phyloP scores from a whole-genome alignment of 2,888 invertebrate genomes.

The Adelphocoris suturalis region DNA sequence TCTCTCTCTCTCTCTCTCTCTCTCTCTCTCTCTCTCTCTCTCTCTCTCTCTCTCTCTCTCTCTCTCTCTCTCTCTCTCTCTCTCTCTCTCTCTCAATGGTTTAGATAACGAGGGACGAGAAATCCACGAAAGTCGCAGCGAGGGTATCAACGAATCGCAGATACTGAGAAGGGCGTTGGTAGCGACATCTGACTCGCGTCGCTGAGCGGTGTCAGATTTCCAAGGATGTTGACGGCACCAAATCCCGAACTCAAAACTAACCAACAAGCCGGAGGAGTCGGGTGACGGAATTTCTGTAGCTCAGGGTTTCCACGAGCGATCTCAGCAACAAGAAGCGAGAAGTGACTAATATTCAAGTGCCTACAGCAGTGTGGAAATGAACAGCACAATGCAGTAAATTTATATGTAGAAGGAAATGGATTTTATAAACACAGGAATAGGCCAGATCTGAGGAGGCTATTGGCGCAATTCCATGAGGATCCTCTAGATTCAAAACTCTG shows the following conservation, averaged over 20 bases:
- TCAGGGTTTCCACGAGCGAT: not conserved
- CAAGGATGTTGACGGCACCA: constrained; percentile 11
- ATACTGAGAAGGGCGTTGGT: constrained; percentile 24
- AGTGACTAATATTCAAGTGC: no score
- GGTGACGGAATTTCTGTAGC: constrained; percentile 18
- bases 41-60: no score
- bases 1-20: no score
- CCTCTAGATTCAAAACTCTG: no score
- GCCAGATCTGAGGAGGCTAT: no score
- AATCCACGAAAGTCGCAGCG: not conserved
- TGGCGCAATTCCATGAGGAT: no score
- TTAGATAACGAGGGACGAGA: not conserved
- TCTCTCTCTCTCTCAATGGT: not conserved
- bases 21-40: no score
- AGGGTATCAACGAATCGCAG: not conserved
- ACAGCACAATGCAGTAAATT: no score
- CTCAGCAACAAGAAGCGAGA: not conserved
- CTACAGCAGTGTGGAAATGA: no score
- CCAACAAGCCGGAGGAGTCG: not conserved
- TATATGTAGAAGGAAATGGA: no score
- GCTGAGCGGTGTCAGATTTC: constrained; percentile 4
- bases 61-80: no score
- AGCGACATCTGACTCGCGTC: not conserved
- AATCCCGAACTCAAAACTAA: not conserved
- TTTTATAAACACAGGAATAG: no score